phyloP scores from a whole-genome alignment of 2,888 invertebrate genomes.

The Agrotis clavis region DNA sequence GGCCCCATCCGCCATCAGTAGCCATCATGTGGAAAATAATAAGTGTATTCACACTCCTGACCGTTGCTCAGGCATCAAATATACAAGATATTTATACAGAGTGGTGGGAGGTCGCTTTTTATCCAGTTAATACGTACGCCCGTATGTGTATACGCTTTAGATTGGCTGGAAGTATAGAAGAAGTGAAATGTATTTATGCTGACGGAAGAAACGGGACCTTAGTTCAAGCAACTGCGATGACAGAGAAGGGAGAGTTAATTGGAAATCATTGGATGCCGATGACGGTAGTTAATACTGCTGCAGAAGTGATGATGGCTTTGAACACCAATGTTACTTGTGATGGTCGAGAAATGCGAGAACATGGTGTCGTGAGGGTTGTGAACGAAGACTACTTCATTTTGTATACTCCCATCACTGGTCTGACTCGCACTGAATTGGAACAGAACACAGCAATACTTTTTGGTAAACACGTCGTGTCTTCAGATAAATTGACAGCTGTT shows the following conservation, averaged over 20 bases:
- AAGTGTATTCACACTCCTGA: conserved; percentile 8
- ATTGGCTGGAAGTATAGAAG: not conserved
- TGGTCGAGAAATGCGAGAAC: not conserved
- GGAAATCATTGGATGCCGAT: not conserved
- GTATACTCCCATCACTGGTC: not conserved
- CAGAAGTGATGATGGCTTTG: conserved; percentile 22
- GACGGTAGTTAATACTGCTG: conserved; percentile 12
- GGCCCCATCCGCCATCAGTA: too few relatives aligned
- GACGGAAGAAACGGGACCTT: conserved; percentile 25
- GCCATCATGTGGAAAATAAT: conserved; percentile 42
- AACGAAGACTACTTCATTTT: conserved; percentile 33
- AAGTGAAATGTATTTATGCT: conserved; percentile 23
- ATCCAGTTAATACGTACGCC: conserved; percentile 11
- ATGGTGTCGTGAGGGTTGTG: conserved; percentile 6
- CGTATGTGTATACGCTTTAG: conserved; percentile 11
- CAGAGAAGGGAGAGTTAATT: rapidly evolving
- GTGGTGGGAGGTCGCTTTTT: conserved; percentile 32
- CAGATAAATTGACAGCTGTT: not conserved
- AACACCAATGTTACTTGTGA: conserved; percentile 24
- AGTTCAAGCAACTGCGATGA: not conserved
- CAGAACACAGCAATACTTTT: conserved; percentile 20
- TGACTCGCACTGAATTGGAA: conserved; percentile 13
- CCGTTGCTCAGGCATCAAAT: conserved; percentile 23
- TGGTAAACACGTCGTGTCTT: conserved; percentile 11
- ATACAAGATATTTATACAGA: conserved; percentile 20